Evolutionary conservation across 2,113 vertebrate species (phyloP), one percentile per base, ranked within the genome.

Genomic region (Burhinus bistriatus): DNA sequence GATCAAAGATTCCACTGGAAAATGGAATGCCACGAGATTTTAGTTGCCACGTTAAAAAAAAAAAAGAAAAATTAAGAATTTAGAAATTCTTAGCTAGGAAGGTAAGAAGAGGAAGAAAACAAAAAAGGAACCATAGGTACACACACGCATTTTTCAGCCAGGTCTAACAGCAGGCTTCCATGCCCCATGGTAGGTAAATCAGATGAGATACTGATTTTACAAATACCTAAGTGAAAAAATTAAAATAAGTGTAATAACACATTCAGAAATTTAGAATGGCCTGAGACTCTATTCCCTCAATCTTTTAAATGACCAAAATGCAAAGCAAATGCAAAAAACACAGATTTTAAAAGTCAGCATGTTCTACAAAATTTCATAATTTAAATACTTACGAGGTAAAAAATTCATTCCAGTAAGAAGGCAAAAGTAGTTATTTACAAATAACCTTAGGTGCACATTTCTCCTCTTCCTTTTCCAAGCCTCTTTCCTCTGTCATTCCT

Each of bases 311-410:
- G 1, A 2, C 38, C 36, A 62, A 85, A 68, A 94, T 59, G 51
- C 61, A 91, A 93, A 96, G 79, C 26, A 92, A 94, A 89, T 59
- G 42, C 22, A 89, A 93, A 78, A 52, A 9, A n/a, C 52, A 26
- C 18, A 44, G 30, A 76, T 34, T 34, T 71, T 1, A 83, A 54
- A 83, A 87, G 38, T 3, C 64, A 44, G 36, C 11, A 23, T 0
- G 0, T 40, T 84, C 44, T 52, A 79, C 23, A 40, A 52, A 83
- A 94, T 40, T 5, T 69, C 13, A 36, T 21, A 20, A 87, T 69
- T 85, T 71, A 83, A 91, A 91, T 94, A 96, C 95, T 97, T 82
- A 96, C 87, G 4, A 40, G 34, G 52, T 68, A 93, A 66, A 64
- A 90, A 91, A 96, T 23, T 45, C 6, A 69, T n/a, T 81, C 58